phyloP scores from a whole-genome alignment of 2,888 invertebrate species.

The Rotaria magnacalcarata region DNA sequence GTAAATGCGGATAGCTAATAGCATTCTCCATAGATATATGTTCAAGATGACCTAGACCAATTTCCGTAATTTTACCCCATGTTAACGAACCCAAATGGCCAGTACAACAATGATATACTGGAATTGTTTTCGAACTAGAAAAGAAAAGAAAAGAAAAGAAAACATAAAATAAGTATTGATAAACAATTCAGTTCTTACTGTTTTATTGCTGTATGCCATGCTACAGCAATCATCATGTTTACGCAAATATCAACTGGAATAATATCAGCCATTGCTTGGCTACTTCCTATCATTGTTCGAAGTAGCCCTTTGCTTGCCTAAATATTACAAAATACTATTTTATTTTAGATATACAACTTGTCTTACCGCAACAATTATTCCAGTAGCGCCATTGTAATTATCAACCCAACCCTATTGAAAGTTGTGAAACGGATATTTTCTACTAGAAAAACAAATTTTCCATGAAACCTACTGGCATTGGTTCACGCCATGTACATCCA shows the following conservation, averaged over 20 bases:
- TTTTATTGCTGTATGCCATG: slow-evolving; percentile 70
- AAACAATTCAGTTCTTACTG: background rate
- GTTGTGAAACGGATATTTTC: background rate
- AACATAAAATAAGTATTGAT: background rate
- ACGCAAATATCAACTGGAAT: slow-evolving; percentile 87
- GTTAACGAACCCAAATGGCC: background rate
- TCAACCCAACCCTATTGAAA: slow-evolving; percentile 77
- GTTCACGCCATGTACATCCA: slow-evolving; percentile 68
- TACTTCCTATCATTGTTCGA: slow-evolving; percentile 75
- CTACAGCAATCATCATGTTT: slow-evolving; percentile 78
- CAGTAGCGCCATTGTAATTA: slow-evolving; percentile 86
- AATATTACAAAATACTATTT: slow-evolving; percentile 64
- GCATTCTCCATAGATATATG: background rate
- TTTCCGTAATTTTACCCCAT: background rate
- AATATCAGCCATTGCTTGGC: slow-evolving; percentile 73
- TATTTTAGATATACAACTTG: slow-evolving; percentile 88
- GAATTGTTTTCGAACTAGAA: background rate
- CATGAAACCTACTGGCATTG: slow-evolving; percentile 52
- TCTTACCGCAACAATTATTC: slow-evolving; percentile 63
- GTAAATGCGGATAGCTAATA: background rate
- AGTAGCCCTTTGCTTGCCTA: slow-evolving; percentile 73
- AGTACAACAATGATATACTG: background rate
- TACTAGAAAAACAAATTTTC: too few relatives aligned
- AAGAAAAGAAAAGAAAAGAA: background rate
- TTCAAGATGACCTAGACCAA: background rate